These are phyloP conservation scores for Caenorhabditis sp. DNA, from an alignment of 2,888 invertebrate species.

Conservation along the genomic window DNA sequence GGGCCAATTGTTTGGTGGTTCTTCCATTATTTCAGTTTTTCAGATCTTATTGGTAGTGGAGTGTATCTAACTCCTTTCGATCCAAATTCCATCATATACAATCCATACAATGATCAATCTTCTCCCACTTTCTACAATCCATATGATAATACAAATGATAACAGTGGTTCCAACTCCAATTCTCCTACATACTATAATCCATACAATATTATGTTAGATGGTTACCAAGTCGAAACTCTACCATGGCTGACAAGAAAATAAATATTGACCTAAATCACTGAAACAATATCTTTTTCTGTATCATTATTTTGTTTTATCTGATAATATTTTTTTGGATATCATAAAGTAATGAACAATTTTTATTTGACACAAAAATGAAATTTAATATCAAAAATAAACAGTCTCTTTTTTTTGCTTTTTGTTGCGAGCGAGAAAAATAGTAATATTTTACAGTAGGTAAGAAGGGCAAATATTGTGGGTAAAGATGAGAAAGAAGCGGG, in stretches of 20 bases:
- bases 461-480: not conserved
- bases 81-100: not conserved
- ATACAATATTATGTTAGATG: not conserved
- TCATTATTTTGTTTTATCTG: not conserved
- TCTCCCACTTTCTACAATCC: not conserved
- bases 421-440: not conserved
- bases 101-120: not conserved
- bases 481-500: not conserved
- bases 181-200: not conserved
- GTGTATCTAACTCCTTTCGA: not conserved
- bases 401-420: not conserved
- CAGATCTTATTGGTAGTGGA: not conserved
- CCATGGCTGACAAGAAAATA: not conserved
- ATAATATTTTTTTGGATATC: not conserved
- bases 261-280: not conserved
- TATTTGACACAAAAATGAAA: not conserved
- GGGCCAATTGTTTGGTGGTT: too few relatives aligned
- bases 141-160: not conserved
- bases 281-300: not conserved
- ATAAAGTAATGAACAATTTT: not conserved
- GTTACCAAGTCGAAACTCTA: not conserved
- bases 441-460: not conserved
- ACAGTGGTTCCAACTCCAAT: not conserved
- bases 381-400: not conserved
- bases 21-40: too few relatives aligned